These are phyloP conservation scores for Empidonax traillii DNA, from an alignment of 2,113 vertebrate genomes.

Conservation along the genomic window DNA sequence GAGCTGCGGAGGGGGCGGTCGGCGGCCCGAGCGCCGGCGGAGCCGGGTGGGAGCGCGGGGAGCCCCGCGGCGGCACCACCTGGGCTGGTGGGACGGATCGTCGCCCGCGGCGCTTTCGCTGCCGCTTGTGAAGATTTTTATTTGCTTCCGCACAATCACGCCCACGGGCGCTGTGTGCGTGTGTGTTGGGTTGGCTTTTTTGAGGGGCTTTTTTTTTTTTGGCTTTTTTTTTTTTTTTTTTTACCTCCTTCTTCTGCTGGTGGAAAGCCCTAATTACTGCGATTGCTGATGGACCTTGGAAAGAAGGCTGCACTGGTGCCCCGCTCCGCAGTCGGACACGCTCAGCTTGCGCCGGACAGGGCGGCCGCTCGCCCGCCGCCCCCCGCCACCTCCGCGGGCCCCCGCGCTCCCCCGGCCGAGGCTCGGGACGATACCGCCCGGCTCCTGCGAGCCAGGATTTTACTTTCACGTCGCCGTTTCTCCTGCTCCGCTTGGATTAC, in stretches of 20 bases:
- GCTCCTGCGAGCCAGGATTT: constrained; percentile 10
- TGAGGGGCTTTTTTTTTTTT: neutral
- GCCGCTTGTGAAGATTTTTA: constrained; percentile 77
- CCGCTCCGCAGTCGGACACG: constrained; percentile 65
- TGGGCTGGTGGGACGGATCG: constrained; percentile 25
- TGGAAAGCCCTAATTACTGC: constrained; percentile 76
- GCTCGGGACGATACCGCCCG: constrained; percentile 4
- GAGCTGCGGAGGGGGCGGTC: neutral
- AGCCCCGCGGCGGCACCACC: constrained; percentile 26
- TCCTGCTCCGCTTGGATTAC: constrained; percentile 68
- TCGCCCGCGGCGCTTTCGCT: constrained; percentile 41
- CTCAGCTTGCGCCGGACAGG: constrained; percentile 36
- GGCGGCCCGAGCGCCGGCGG: neutral
- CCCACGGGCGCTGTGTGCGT: constrained; percentile 72
- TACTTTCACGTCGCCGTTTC: constrained; percentile 35
- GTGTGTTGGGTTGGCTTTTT: constrained; percentile 44
- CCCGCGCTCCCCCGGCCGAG: constrained; percentile 9
- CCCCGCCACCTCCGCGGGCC: neutral
- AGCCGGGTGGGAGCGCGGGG: constrained; percentile 10
- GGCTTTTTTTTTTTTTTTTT: neutral
- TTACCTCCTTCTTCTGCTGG: constrained; percentile 44
- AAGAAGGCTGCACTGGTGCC: constrained; percentile 61
- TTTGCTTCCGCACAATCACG: constrained; percentile 79
- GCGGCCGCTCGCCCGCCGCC: neutral
- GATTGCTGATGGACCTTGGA: constrained; percentile 80